Conservation (phyloP, 2,888 invertebrate genomes). For the Coenonympha arcania region DNA sequence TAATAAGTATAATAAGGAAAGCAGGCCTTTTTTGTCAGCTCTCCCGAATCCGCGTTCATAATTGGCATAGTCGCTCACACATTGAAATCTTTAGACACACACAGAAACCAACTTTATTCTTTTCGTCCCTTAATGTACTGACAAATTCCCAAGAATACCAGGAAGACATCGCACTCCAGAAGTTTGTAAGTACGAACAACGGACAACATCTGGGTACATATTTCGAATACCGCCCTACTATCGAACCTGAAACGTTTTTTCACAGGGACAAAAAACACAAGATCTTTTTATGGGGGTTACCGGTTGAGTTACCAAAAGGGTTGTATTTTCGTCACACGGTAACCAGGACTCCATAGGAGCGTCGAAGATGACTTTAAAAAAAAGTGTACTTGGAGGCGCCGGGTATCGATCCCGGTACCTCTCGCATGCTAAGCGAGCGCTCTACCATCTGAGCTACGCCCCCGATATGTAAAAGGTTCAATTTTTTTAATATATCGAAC, state of each 20-base stretch:
- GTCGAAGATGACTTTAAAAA: neutral
- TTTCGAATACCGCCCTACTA: neutral
- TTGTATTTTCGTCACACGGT: neutral
- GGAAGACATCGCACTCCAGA: slow-evolving; percentile 2
- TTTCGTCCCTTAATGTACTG: no score
- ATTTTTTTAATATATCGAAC: neutral
- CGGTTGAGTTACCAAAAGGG: neutral
- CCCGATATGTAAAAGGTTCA: slow-evolving; percentile 33
- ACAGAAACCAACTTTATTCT: no score
- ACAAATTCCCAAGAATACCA: slow-evolving; percentile 12
- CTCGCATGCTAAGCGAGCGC: slow-evolving; percentile 75
- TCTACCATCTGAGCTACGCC: slow-evolving; percentile 75
- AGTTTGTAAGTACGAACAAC: neutral
- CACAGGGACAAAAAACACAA: neutral
- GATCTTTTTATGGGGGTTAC: neutral
- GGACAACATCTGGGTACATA: neutral
- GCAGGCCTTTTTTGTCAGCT: no score
- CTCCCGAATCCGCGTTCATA: no score
- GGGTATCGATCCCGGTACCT: slow-evolving; percentile 75
- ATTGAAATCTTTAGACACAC: no score
- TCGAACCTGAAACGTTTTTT: neutral
- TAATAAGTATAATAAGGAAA: no score
- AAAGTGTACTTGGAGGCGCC: slow-evolving; percentile 57
- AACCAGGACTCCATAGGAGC: neutral
- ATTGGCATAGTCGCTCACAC: no score